These are phyloP conservation scores for Nixonia krombeini DNA, from an alignment of 1,140 invertebrate species.

Conservation along the genomic window DNA sequence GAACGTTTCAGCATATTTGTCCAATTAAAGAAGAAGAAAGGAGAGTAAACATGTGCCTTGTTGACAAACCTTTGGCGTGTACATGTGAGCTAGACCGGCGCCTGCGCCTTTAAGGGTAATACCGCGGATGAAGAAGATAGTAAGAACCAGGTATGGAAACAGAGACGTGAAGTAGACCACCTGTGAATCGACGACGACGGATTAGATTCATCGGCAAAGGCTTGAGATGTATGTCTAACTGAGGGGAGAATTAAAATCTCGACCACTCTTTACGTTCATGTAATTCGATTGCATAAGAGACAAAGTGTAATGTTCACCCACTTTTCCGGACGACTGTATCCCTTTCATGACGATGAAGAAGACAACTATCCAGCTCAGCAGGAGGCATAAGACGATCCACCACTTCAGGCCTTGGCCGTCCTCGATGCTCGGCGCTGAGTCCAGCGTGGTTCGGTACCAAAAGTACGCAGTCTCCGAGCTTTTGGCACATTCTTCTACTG, in stretches of 20 bases:
- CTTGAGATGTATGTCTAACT: conserved; percentile 15
- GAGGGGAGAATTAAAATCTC: conserved; percentile 21
- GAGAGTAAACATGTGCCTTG: no score
- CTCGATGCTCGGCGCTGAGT: conserved; percentile 87
- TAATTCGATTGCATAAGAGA: conserved; percentile 7
- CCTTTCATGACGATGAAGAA: conserved; percentile 99
- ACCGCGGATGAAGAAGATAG: conserved; percentile 94
- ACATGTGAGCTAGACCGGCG: conserved; percentile 91
- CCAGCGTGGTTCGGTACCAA: conserved; percentile 90
- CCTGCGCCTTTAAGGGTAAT: conserved; percentile 91
- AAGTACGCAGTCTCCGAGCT: conserved; percentile 91
- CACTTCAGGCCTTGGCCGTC: conserved; percentile 88
- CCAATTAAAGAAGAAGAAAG: no score
- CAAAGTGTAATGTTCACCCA: conserved; percentile 60
- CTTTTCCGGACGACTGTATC: conserved; percentile 97
- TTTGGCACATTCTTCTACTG: conserved; percentile 82
- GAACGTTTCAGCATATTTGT: no score
- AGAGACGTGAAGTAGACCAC: conserved; percentile 97
- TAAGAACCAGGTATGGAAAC: conserved; percentile 95
- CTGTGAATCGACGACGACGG: conserved; percentile 70
- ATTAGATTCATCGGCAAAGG: conserved; percentile 23
- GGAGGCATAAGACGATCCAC: conserved; percentile 94
- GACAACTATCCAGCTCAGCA: conserved; percentile 94
- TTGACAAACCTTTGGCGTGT: conserved; percentile 83
- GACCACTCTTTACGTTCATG: conserved; percentile 19